Evolutionary conservation across 1,140 invertebrate genomes (phyloP), one percentile per base, ranked within the genome.

Genomic region (Dysdera silvatica): DNA sequence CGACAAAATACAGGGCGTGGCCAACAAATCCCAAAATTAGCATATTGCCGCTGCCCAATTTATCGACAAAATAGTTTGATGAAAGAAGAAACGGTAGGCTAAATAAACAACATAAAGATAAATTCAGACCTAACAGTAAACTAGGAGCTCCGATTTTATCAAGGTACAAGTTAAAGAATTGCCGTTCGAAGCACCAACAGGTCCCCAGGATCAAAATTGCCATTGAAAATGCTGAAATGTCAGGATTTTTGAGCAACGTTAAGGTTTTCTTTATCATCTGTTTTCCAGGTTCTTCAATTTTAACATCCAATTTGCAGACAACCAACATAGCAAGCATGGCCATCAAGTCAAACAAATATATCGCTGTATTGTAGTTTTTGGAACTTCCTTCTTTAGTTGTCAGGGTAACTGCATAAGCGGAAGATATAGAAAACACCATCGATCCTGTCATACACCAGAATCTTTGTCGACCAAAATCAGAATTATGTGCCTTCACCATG

Each of bases 201-300:
- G 61, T 48, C 6, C 61, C 61, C 16, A 56, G 45, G 0, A 49
- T 23, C 2, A 63, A 29, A 49, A 63, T 7, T 3, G 49, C 33
- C 10, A 48, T 24, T n/a, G 29, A n/a, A 24, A 63, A 56, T 7
- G 53, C 6, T 3, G 51, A 12, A 8, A 48, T 24, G 20, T 63
- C 61, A 4, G 37, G 28, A 32, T 51, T 55, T 37, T 63, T 63
- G 2, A 63, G 12, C 8, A 63, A 18, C 12, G 8, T 29, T 18
- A 56, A 40, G 4, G 43, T 12, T 47, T 63, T 63, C n/a, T 40
- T 48, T 33, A n/a, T 37, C 61, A 63, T 63, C 6, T 49, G 37
- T 14, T 63, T 37, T 2, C 61, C 53, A 4, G 52, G 41, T 20
- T 41, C 4, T 0, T 8, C 24, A 6, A 55, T 18, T 0, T 23